Base-by-base conservation (phyloP, 1,140 invertebrate species). In the Orius laevigatus region DNA sequence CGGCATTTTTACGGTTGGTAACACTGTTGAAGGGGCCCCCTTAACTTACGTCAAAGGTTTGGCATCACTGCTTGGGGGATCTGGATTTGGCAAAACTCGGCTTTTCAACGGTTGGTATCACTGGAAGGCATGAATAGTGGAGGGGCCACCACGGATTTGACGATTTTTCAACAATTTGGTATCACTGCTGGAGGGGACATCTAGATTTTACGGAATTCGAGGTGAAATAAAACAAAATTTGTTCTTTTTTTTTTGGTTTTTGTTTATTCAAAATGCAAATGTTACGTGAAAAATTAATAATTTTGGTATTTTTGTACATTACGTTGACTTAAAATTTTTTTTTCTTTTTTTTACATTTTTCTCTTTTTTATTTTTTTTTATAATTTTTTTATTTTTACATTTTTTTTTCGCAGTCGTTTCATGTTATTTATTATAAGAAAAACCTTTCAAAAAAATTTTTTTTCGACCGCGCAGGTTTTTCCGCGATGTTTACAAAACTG, bases 191-290 rank as follows among this genome's bases (percentile, higher is more conserved):
- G n/a, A n/a, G n/a, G n/a, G n/a, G n/a, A n/a, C n/a, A n/a, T n/a
- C n/a, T n/a, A n/a, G n/a, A n/a, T n/a, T n/a, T n/a, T n/a, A n/a
- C n/a, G n/a, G n/a, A n/a, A n/a, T n/a, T n/a, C n/a, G n/a, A n/a
- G n/a, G n/a, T n/a, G 2, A 48, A 48, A 40, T 40, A 40, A 40
- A 48, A 48, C 46, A 48, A 35, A 25, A 25, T 36, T 34, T 33
- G 25, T 48, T 40, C 46, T 38, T 48, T 52, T 52, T 55, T 55
- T 55, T 55, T 55, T 46, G 53, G n/a, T n/a, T n/a, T 50, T 55
- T 55, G 53, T 55, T 55, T 55, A 55, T 55, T 55, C 48, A 55
- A 55, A 55, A 55, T 55, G 53, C 53, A 55, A 52, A 55, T 55
- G 53, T 55, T 55, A 51, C 52, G 53, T 55, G 53, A 52, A 55